These are phyloP conservation scores for Drosophila subpulchrella DNA, from an alignment of 1,140 invertebrate genomes.

Conservation along the genomic window DNA sequence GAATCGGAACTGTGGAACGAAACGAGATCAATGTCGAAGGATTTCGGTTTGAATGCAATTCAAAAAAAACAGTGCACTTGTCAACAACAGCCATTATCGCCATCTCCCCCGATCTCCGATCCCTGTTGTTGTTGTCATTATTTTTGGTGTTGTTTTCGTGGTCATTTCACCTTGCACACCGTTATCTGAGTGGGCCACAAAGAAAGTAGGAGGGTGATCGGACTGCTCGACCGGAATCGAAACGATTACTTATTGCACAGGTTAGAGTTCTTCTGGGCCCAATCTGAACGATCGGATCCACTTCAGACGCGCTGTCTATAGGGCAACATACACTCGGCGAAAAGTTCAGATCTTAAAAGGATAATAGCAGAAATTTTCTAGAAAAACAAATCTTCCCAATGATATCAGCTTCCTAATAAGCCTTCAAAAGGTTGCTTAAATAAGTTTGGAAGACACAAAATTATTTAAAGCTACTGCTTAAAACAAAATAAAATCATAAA, in stretches of 20 bases:
- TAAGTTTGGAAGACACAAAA: no score
- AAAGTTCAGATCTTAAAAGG: neutral
- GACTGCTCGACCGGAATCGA: conserved; percentile 13
- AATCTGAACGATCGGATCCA: conserved; percentile 45
- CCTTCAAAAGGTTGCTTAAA: no score
- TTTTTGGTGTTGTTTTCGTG: conserved; percentile 22
- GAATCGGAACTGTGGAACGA: conserved; percentile 1
- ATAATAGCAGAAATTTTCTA: neutral
- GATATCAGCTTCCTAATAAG: neutral
- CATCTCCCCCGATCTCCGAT: neutral
- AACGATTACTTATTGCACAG: conserved; percentile 13
- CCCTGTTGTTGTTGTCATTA: conserved; percentile 15
- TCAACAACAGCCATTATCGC: conserved; percentile 34
- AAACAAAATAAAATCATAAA: no score
- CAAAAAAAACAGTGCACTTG: conserved; percentile 6
- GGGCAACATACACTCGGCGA: neutral
- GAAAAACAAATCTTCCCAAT: neutral
- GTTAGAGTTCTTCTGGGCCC: conserved; percentile 11
- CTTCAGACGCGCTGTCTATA: conserved; percentile 51
- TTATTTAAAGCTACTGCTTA: no score
- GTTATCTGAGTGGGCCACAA: conserved; percentile 43
- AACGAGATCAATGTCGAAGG: neutral
- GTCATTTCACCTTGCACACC: conserved; percentile 13
- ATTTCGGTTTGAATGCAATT: neutral
- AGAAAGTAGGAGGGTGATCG: conserved; percentile 18